Evolutionary conservation across 2,888 invertebrate species (phyloP), one percentile per base, ranked within the genome.

Genomic region (Bugula neritina): DNA sequence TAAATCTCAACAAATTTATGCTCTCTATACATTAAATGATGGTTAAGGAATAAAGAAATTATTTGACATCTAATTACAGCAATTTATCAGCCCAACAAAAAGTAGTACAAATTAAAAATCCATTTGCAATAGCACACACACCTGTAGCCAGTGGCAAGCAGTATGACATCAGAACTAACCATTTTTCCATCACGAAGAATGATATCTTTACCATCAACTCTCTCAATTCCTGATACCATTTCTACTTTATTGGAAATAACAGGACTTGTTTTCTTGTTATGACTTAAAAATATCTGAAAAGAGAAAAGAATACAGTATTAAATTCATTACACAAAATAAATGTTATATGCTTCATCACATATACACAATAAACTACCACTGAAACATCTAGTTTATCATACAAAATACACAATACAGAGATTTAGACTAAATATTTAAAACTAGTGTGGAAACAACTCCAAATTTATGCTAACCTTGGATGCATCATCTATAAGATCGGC

Each of bases 91-190:
- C n/a, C n/a, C n/a, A n/a, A n/a, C n/a, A n/a, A n/a, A n/a, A n/a
- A n/a, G n/a, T n/a, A n/a, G n/a, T n/a, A n/a, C n/a, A n/a, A n/a
- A n/a, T n/a, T n/a, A n/a, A n/a, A n/a, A n/a, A n/a, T n/a, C n/a
- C n/a, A n/a, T n/a, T n/a, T n/a, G n/a, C n/a, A n/a, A n/a, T n/a
- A n/a, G n/a, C n/a, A n/a, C n/a, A n/a, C 17, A 43, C 17, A 43
- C 43, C 43, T 43, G 25, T 55, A 55, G 23, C 55, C 55, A 23
- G 55, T 55, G 25, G 55, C 55, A 10, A 55, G 23, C 55, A 55
- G 23, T 55, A 55, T 55, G 5, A 5, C 3, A 25, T 55, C 55
- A 25, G 55, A 10, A 5, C 23, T 5, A 5, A 55, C 55, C 5
- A 5, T 55, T n/a, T 5, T 55, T 5, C 55, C 55, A 55, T 55